Percentiles rank a stretch among this genome's conserved stretches.
phyloP scores from a whole-genome alignment of 2,888 invertebrate genomes.

The Sinelater perroti region DNA sequence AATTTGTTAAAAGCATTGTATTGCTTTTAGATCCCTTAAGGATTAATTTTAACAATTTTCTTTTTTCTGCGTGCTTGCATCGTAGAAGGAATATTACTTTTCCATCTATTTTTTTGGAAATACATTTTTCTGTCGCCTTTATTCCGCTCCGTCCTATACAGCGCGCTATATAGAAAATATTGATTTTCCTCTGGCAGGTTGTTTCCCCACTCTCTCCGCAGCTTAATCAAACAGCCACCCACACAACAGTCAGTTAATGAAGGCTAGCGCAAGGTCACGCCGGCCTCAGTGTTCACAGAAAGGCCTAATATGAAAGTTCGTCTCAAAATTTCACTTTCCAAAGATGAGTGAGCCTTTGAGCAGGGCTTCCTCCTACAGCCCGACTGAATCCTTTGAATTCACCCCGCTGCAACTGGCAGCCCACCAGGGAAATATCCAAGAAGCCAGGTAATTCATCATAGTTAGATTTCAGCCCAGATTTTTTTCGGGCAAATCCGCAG shows the following conservation, averaged over 20 bases:
- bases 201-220: constrained; percentile 6
- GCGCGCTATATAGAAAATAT: not conserved
- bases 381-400: constrained; percentile 51
- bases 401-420: constrained; percentile 56
- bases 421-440: constrained; percentile 53
- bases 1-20: too few relatives aligned
- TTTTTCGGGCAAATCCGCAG: constrained; percentile 36
- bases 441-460: constrained; percentile 51
- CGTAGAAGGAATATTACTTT: too few relatives aligned
- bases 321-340: not conserved
- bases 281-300: too few relatives aligned
- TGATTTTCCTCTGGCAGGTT: constrained; percentile 11
- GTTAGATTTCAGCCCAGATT: not conserved
- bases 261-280: not conserved
- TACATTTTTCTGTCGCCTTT: too few relatives aligned
- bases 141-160: constrained; percentile 1
- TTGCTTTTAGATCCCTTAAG: too few relatives aligned
- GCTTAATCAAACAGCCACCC: constrained; percentile 1
- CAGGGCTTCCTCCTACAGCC: constrained; percentile 52
- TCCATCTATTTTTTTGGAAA: too few relatives aligned
- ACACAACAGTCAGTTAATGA: constrained; percentile 4
- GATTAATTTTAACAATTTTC: too few relatives aligned
- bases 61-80: too few relatives aligned
- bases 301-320: not conserved
- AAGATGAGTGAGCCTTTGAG: constrained; percentile 30